Base-by-base conservation (phyloP, 2,888 invertebrate species). In the Priocnemis perturbator region DNA sequence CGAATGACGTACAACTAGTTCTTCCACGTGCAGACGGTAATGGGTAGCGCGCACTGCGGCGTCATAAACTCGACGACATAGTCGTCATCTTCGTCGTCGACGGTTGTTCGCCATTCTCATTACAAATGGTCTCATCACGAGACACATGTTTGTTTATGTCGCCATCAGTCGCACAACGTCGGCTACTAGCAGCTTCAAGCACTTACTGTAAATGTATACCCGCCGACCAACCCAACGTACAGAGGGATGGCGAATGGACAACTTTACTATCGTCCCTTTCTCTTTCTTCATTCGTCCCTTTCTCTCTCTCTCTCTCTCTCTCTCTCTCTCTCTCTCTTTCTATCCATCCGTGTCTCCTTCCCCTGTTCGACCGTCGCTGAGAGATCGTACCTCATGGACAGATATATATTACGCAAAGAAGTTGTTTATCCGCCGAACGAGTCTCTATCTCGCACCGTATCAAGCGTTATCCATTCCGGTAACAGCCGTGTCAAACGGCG, bases 201-300 rank as follows among this genome's bases (percentile, higher is more conserved):
- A 69, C 65, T 78, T 74, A 71, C 73, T 58, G 73, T 75, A 76
- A 82, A 79, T 81, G 79, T 79, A 82, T 83, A 82, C 82, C 82
- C 79, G 11, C 79, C 83, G 62, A 77, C 74, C 71, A 74, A 80
- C 58, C 23, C 60, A 66, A 57, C 37, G 58, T 26, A 58, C 52
- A 64, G 69, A 1, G 11, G 37, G 11, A 11, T 11, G 74, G 45
- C 62, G 60, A 73, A 73, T 71, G 76, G 70, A 78, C 73, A 64
- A 67, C 68, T 78, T 76, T 74, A 76, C 69, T 68, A 64, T 78
- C 62, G 37, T 9, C 21, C 21, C n/a, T 58, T 45, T 44, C 58
- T 21, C 45, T 37, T n/a, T 19, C 57, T 15, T 45, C 50, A 20
- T 50, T n/a, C 17, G 4, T n/a, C 17, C 20, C 50, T 17, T 9